Evolutionary conservation across 2,797 vertebrate genomes (phyloP).

Genomic region (Allobates femoralis): DNA sequence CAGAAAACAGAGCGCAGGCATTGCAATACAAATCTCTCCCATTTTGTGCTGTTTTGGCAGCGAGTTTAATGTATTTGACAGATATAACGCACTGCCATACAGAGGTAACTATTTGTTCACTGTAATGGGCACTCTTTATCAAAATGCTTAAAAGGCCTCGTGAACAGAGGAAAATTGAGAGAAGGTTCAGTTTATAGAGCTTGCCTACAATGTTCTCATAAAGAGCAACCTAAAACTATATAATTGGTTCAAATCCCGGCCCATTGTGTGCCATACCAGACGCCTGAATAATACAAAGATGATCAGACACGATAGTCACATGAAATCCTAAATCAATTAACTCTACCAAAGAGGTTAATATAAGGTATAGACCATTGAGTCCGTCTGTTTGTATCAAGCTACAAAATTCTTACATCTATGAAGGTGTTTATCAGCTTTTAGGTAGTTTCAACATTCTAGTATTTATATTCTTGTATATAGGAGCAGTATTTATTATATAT

Average conservation of each 20-base stretch:
- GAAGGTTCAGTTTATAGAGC: constrained; percentile 36
- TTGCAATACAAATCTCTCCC: constrained; percentile 57
- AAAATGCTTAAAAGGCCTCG: constrained; percentile 53
- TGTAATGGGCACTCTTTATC: constrained; percentile 60
- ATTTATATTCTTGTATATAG: constrained; percentile 1
- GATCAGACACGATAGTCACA: neutral
- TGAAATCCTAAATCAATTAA: neutral
- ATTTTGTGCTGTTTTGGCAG: constrained; percentile 60
- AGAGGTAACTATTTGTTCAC: constrained; percentile 61
- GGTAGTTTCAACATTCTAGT: neutral
- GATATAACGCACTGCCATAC: constrained; percentile 51
- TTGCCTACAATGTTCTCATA: constrained; percentile 22
- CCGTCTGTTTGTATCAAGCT: too few relatives aligned
- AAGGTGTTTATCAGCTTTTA: neutral
- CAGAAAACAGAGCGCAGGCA: constrained; percentile 52
- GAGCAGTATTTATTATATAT: too few relatives aligned
- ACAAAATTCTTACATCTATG: too few relatives aligned
- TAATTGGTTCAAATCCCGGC: neutral
- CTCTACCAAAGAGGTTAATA: neutral
- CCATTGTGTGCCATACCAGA: constrained; percentile 6
- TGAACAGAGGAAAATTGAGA: constrained; percentile 14
- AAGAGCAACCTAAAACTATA: constrained; percentile 17
- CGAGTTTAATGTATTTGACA: constrained; percentile 62
- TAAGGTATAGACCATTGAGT: neutral
- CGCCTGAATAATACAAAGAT: neutral